These are phyloP conservation scores for Paralichthys olivaceus DNA, from an alignment of 2,113 vertebrate species.

Conservation along the genomic window DNA sequence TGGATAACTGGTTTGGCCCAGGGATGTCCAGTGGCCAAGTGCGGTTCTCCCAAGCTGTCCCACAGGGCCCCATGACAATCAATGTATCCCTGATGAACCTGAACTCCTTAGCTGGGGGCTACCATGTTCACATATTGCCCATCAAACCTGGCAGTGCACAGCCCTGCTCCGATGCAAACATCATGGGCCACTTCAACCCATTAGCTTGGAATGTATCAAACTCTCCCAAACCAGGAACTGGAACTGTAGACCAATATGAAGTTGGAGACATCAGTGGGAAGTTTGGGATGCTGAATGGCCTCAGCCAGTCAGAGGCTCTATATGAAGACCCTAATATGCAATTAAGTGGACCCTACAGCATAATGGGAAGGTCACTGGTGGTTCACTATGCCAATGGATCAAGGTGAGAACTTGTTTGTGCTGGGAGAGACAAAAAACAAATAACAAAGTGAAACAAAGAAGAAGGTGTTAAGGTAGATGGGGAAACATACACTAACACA, in stretches of 20 bases:
- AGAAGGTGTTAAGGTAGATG: neutral
- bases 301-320: constrained; percentile 26
- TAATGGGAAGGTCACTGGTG: constrained; percentile 82
- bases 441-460: neutral
- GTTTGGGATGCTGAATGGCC: constrained; percentile 75
- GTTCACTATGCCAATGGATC: constrained; percentile 79
- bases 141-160: constrained; percentile 47
- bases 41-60: constrained; percentile 71
- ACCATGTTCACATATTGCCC: constrained; percentile 83
- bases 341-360: constrained; percentile 78
- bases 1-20: constrained; percentile 74
- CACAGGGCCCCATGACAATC: constrained; percentile 76
- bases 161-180: constrained; percentile 78
- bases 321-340: constrained; percentile 78
- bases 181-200: constrained; percentile 85
- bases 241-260: constrained; percentile 85
- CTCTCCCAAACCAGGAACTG: constrained; percentile 75
- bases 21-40: constrained; percentile 66
- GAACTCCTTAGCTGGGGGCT: constrained; percentile 71
- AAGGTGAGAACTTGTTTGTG: constrained; percentile 74
- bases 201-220: constrained; percentile 62
- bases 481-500: neutral
- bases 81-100: constrained; percentile 73
- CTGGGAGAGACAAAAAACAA: neutral
- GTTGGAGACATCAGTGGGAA: constrained; percentile 86